Percentiles rank a stretch among this genome's conserved stretches.
Evolutionary conservation across 2,797 vertebrate genomes (phyloP).

Genomic region (Helarctos malayanus): DNA sequence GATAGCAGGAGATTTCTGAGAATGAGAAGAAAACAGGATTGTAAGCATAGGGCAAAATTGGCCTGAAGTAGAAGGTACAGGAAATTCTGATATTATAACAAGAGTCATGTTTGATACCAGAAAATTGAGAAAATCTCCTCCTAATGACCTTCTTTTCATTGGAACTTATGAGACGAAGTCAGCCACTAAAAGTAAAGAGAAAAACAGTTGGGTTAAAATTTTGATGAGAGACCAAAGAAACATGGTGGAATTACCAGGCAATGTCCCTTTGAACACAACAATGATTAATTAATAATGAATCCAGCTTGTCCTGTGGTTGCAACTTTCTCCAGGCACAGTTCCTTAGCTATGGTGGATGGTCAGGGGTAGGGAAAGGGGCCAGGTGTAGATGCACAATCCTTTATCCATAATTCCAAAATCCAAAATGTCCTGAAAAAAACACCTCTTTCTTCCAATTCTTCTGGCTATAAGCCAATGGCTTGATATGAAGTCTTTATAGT

Average conservation of each 20-base stretch:
- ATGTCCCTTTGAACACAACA: neutral
- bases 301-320: neutral
- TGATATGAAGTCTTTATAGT: neutral
- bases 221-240: constrained; percentile 36
- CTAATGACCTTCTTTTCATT: constrained; percentile 8
- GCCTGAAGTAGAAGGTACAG: neutral
- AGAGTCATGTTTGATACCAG: neutral
- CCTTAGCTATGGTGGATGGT: neutral
- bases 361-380: accelerated
- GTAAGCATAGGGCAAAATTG: neutral
- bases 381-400: neutral
- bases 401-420: neutral
- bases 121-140: neutral
- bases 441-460: neutral
- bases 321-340: neutral
- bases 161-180: constrained; percentile 17
- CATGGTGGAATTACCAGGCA: neutral
- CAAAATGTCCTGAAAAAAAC: neutral
- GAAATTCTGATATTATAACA: neutral
- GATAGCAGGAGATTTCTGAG: neutral
- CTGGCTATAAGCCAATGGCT: neutral
- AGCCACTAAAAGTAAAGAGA: constrained; percentile 24
- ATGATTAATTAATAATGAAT: neutral
- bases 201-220: constrained; percentile 19
- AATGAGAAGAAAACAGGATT: neutral